Conservation (phyloP, 1,140 invertebrate species). For the Branchinecta lynchi region DNA sequence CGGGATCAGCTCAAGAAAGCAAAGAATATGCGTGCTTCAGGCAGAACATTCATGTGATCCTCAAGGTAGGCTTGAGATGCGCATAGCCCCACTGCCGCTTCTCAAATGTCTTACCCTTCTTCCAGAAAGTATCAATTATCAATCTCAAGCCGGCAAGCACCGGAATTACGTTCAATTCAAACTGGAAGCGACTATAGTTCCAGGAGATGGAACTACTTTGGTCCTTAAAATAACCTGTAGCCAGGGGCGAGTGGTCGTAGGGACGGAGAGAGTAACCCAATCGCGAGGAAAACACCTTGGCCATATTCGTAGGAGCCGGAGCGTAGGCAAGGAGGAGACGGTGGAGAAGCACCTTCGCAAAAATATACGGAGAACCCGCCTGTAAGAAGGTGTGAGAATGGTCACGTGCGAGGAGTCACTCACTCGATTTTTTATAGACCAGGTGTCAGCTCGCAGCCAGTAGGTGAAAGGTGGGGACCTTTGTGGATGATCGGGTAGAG, state of each 20-base stretch:
- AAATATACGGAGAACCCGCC: too few relatives aligned
- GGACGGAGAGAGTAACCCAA: neutral
- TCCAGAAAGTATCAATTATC: slow-evolving; percentile 7
- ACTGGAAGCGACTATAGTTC: neutral
- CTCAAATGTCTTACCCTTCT: neutral
- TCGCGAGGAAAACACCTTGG: neutral
- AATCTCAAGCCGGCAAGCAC: neutral
- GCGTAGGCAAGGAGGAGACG: neutral
- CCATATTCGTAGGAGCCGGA: neutral
- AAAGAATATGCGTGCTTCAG: neutral
- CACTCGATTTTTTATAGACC: too few relatives aligned
- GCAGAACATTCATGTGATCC: neutral
- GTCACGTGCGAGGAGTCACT: too few relatives aligned
- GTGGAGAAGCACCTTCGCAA: neutral
- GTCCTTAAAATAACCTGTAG: neutral
- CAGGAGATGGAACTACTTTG: slow-evolving; percentile 7
- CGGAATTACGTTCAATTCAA: slow-evolving; percentile 7
- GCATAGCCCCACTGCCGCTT: neutral
- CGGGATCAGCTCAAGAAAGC: neutral
- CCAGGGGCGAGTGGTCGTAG: neutral
- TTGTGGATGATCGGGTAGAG: too few relatives aligned
- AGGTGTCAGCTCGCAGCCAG: too few relatives aligned
- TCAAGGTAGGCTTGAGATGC: neutral
- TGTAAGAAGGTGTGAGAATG: too few relatives aligned
- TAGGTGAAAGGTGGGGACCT: too few relatives aligned